These are phyloP conservation scores for Mormyrops attenuatus DNA, from an alignment of 2,797 vertebrate species.

Conservation along the genomic window DNA sequence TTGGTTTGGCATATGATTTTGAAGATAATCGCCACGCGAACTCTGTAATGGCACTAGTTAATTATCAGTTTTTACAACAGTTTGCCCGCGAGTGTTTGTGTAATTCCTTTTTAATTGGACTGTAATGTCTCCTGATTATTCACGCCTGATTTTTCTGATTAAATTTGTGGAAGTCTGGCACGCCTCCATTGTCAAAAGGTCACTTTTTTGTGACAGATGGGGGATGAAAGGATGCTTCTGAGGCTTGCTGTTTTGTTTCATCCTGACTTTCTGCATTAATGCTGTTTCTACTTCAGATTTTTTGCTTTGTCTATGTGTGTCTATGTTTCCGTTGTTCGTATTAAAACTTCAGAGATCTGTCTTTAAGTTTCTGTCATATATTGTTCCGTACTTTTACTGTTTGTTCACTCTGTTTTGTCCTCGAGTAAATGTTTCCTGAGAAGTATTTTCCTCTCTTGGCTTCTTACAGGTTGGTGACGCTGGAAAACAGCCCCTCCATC, in stretches of 20 bases:
- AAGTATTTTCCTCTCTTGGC: slow-evolving; percentile 4
- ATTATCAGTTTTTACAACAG: neutral
- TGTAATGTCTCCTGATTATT: neutral
- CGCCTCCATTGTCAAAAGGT: slow-evolving; percentile 2
- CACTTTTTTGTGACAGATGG: neutral
- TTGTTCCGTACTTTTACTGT: neutral
- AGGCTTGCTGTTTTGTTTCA: neutral
- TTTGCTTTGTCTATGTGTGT: neutral
- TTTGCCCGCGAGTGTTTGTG: neutral
- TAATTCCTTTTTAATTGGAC: neutral
- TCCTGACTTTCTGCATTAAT: neutral
- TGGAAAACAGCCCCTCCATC: slow-evolving; percentile 86
- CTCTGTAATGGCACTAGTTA: neutral
- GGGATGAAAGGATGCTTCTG: neutral
- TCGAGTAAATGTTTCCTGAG: neutral
- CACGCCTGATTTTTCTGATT: neutral
- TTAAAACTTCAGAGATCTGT: neutral
- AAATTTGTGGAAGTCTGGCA: neutral
- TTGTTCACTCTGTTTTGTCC: neutral
- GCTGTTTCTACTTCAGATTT: neutral
- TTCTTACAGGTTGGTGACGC: slow-evolving; percentile 81
- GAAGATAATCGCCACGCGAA: neutral
- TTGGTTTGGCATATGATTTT: neutral
- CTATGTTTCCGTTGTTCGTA: neutral
- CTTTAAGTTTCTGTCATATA: neutral